phyloP scores from a whole-genome alignment of 2,888 invertebrate genomes.

The Phalangium opilio region DNA sequence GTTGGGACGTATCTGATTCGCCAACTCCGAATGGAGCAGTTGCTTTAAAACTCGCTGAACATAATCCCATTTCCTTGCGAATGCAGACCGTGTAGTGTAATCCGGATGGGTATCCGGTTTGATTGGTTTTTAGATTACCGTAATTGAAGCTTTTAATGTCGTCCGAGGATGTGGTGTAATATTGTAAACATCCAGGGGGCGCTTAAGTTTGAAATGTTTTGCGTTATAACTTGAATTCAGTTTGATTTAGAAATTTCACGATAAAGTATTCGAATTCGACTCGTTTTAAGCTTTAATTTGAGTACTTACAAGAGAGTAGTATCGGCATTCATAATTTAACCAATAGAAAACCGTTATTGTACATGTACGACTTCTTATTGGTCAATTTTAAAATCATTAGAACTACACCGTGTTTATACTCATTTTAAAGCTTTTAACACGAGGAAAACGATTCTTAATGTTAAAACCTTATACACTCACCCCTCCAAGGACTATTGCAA shows the following conservation, averaged over 20 bases:
- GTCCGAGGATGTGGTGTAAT: conserved; percentile 62
- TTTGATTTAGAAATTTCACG: no score
- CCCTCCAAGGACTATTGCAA: conserved; percentile 15
- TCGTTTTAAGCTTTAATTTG: no score
- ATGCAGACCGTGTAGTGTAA: conserved; percentile 78
- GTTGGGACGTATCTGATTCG: conserved; percentile 14
- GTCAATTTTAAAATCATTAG: no score
- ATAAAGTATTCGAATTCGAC: no score
- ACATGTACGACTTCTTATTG: no score
- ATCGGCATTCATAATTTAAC: no score
- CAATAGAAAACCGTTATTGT: no score
- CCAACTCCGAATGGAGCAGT: conserved; percentile 6
- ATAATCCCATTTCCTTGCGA: conserved; percentile 68
- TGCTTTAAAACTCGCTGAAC: conserved; percentile 42
- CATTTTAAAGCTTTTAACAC: no score
- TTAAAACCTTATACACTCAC: conserved; percentile 4
- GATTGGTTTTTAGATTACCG: conserved; percentile 32
- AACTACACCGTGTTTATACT: no score
- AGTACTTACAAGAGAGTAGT: neutral
- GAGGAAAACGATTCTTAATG: no score
- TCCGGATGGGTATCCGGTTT: conserved; percentile 17
- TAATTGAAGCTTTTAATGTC: conserved; percentile 70
- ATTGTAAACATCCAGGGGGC: conserved; percentile 47
- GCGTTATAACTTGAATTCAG: no score
- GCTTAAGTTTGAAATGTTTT: conserved; percentile 11